Evolutionary conservation across 2,888 invertebrate species (phyloP).

Genomic region (Meandrusa payeni): DNA sequence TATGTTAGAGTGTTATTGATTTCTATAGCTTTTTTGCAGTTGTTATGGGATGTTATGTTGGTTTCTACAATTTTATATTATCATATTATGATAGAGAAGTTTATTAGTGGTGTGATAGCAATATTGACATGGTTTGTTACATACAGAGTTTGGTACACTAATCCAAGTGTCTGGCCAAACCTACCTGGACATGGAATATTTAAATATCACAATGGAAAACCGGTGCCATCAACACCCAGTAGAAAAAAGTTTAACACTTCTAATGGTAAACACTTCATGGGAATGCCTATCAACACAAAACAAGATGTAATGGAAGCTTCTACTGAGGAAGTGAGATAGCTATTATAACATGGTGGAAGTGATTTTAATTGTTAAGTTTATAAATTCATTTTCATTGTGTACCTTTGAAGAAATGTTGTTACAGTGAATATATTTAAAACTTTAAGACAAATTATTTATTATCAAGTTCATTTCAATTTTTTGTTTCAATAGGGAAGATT

Average conservation of each 20-base stretch:
- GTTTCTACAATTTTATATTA: conserved; percentile 96
- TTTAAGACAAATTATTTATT: background rate
- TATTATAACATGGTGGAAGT: background rate
- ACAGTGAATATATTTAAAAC: too few relatives aligned
- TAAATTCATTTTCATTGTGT: background rate
- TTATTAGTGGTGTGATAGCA: conserved; percentile 92
- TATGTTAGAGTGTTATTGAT: conserved; percentile 90
- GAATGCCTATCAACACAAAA: conserved; percentile 85
- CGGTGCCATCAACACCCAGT: conserved; percentile 44
- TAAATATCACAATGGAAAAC: conserved; percentile 84
- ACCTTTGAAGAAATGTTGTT: background rate
- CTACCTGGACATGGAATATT: conserved; percentile 90
- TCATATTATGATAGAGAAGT: conserved; percentile 97
- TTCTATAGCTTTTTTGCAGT: conserved; percentile 87
- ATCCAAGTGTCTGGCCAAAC: conserved; percentile 82
- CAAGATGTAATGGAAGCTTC: conserved; percentile 52
- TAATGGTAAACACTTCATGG: conserved; percentile 87
- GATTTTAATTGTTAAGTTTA: background rate
- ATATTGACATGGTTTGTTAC: conserved; percentile 94
- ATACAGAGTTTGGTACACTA: conserved; percentile 89
- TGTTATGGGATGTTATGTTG: conserved; percentile 98
- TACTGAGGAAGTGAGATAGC: conserved; percentile 58
- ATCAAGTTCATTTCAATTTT: background rate
- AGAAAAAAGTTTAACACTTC: conserved; percentile 64
- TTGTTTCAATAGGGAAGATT: background rate